Evolutionary conservation across 2,797 vertebrate genomes (phyloP).

Genomic region (Perodicticus potto): DNA sequence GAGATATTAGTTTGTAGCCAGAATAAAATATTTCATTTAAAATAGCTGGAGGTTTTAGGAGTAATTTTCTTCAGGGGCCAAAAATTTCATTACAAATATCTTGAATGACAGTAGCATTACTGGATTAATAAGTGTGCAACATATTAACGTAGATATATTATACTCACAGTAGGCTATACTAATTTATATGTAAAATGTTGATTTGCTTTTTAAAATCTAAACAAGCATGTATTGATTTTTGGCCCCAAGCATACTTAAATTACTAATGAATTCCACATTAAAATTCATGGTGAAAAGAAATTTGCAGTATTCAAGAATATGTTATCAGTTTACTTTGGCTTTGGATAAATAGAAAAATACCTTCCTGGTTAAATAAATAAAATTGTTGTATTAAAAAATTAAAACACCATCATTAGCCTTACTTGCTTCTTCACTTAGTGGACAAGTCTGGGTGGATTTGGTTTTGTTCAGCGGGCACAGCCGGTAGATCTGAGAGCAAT

Average conservation of each 20-base stretch:
- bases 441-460: background rate
- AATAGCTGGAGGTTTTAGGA: background rate
- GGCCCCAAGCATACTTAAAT: background rate
- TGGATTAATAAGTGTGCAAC: background rate
- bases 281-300: slow-evolving; percentile 31
- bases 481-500: background rate
- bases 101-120: background rate
- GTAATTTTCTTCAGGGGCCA: background rate
- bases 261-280: slow-evolving; percentile 29
- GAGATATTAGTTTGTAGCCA: background rate
- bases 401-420: background rate
- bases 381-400: background rate
- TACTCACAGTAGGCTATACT: background rate
- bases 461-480: background rate
- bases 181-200: slow-evolving; percentile 25
- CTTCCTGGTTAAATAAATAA: background rate
- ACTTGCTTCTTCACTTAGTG: background rate
- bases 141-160: background rate
- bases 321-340: background rate
- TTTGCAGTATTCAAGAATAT: background rate
- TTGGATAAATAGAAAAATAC: slow-evolving; percentile 23
- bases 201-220: slow-evolving; percentile 26
- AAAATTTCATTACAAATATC: slow-evolving; percentile 24
- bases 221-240: background rate
- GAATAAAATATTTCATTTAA: background rate